phyloP scores from a whole-genome alignment of 2,113 vertebrate species.

The Buteo buteo region DNA sequence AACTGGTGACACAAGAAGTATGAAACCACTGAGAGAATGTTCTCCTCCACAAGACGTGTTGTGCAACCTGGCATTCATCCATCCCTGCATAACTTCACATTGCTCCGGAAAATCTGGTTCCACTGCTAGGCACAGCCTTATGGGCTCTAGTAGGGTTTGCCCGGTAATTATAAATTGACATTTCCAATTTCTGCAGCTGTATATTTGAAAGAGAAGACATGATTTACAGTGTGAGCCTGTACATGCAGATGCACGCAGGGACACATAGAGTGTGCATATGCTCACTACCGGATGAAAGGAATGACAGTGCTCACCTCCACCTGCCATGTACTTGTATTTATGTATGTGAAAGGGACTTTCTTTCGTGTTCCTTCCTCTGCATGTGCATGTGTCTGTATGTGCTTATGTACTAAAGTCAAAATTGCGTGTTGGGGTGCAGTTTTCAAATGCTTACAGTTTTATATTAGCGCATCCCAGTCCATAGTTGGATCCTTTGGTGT shows the following conservation, averaged over 20 bases:
- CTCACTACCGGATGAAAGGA: neutral
- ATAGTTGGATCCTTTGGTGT: neutral
- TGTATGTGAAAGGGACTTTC: neutral
- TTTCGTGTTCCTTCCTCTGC: neutral
- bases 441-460: neutral
- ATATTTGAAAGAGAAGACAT: neutral
- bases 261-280: neutral
- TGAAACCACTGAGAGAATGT: neutral
- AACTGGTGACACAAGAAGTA: neutral
- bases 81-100: neutral
- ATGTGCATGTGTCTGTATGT: rapidly evolving
- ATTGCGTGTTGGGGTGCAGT: neutral
- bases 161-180: neutral
- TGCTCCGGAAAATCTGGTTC: neutral
- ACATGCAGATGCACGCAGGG: neutral
- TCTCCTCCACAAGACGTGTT: neutral
- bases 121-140: neutral
- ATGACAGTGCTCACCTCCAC: neutral
- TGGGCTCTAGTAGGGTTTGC: neutral
- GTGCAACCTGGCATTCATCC: rapidly evolving
- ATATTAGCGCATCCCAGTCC: neutral
- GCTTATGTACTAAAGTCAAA: neutral
- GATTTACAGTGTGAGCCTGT: neutral
- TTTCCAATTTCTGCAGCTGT: neutral
- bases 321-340: neutral